Evolutionary conservation across 2,888 invertebrate species (phyloP).

Genomic region (Itoplectis maculator): DNA sequence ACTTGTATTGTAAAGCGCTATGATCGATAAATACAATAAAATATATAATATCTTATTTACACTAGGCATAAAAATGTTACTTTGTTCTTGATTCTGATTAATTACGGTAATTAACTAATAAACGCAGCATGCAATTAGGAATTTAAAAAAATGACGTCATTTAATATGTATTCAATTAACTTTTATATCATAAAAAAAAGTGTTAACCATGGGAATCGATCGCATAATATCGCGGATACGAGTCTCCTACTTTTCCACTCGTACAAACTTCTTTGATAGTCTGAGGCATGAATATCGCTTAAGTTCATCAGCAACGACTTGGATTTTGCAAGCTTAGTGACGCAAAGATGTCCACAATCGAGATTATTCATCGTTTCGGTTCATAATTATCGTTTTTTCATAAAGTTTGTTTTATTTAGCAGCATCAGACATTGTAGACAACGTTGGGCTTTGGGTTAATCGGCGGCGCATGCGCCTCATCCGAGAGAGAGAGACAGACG

Average conservation of each 20-base stretch:
- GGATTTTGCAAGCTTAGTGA: not conserved
- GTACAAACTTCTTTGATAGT: not conserved
- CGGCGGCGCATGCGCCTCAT: not conserved
- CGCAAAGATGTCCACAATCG: not conserved
- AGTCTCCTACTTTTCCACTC: conserved; percentile 6
- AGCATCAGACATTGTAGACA: not conserved
- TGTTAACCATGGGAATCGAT: not conserved
- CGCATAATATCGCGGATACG: conserved; percentile 3
- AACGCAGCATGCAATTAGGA: no score
- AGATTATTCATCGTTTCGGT: conserved; percentile 3
- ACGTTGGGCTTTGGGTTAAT: not conserved
- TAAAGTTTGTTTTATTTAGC: conserved; percentile 6
- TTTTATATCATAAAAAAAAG: no score
- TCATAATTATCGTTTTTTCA: conserved; percentile 6
- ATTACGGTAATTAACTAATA: no score
- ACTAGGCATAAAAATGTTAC: no score
- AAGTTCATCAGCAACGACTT: conserved; percentile 1
- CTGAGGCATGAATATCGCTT: conserved; percentile 3
- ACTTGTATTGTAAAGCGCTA: no score
- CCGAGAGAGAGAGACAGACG: not conserved
- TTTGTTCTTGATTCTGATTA: no score
- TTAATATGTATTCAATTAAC: no score
- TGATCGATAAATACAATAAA: no score
- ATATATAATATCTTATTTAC: no score
- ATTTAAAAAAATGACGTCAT: no score